These are phyloP conservation scores for Cryptoblepharus egeriae DNA, from an alignment of 2,797 vertebrate species.

Conservation along the genomic window DNA sequence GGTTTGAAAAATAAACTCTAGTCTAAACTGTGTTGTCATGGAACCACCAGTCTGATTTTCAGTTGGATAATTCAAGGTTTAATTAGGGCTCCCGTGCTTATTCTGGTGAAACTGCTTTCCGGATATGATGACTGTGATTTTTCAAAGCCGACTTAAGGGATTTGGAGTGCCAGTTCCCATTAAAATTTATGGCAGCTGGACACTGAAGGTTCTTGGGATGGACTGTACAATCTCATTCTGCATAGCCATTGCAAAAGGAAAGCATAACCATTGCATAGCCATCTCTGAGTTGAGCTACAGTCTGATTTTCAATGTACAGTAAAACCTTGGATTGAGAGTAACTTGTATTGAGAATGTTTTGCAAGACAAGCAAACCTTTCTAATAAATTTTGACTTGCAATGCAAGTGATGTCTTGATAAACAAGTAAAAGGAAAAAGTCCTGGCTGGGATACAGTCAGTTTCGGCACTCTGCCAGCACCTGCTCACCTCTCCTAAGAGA, in stretches of 20 bases:
- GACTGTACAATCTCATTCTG: slow-evolving; percentile 37
- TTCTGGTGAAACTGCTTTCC: slow-evolving; percentile 31
- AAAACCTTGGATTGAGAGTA: too few relatives aligned
- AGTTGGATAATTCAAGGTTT: slow-evolving; percentile 50
- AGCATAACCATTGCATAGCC: background rate
- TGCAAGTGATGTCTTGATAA: too few relatives aligned
- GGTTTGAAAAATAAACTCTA: slow-evolving; percentile 56
- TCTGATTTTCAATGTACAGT: background rate
- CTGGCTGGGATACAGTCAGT: too few relatives aligned
- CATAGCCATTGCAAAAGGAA: background rate
- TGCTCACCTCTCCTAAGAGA: too few relatives aligned
- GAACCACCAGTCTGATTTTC: slow-evolving; percentile 49
- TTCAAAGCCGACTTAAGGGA: slow-evolving; percentile 36
- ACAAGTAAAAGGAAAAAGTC: too few relatives aligned
- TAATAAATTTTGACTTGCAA: too few relatives aligned
- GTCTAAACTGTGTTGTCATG: slow-evolving; percentile 50
- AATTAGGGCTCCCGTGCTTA: slow-evolving; percentile 48
- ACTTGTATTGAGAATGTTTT: too few relatives aligned
- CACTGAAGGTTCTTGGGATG: slow-evolving; percentile 4
- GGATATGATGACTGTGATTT: slow-evolving; percentile 28
- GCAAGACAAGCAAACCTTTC: too few relatives aligned
- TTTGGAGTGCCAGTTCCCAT: slow-evolving; percentile 42
- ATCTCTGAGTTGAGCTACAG: background rate
- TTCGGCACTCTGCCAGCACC: too few relatives aligned
- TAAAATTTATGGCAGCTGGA: slow-evolving; percentile 18